Percentiles rank a stretch among this genome's conserved stretches.
These are phyloP conservation scores for Chaitophorus viminalis DNA, from an alignment of 2,888 invertebrate species.

Conservation along the genomic window DNA sequence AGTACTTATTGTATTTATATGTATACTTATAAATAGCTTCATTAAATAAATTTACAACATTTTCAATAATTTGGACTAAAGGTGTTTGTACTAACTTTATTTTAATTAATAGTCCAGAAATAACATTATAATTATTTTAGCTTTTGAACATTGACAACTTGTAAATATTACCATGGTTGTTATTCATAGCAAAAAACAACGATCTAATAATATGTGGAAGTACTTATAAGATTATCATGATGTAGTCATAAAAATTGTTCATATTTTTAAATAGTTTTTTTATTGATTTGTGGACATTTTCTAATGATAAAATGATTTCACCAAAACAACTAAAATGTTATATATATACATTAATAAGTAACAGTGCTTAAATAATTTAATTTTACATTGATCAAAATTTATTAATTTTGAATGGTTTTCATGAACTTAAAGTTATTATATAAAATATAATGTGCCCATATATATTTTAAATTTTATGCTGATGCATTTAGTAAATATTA, in stretches of 20 bases:
- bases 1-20: not conserved
- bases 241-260: not conserved
- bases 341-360: not conserved
- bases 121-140: slow-evolving; percentile 21
- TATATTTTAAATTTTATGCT: not conserved
- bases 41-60: not conserved
- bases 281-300: not conserved
- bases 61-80: not conserved
- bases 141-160: not conserved
- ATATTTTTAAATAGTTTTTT: not conserved
- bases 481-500: not conserved
- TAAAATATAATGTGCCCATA: no score
- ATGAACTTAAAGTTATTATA: no score
- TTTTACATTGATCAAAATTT: no score
- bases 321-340: not conserved
- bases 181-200: slow-evolving; percentile 3
- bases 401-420: no score
- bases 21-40: not conserved
- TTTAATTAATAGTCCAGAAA: not conserved
- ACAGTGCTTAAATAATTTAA: no score
- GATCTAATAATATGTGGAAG: slow-evolving; percentile 14
- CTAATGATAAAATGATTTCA: not conserved
- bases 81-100: not conserved
- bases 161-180: slow-evolving; percentile 1
- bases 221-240: slow-evolving; percentile 4